A percentile compares a stretch with the other conserved stretches of the same genome.
phyloP scores from a whole-genome alignment of 2,113 vertebrate genomes.

The Dromaius novaehollandiae region DNA sequence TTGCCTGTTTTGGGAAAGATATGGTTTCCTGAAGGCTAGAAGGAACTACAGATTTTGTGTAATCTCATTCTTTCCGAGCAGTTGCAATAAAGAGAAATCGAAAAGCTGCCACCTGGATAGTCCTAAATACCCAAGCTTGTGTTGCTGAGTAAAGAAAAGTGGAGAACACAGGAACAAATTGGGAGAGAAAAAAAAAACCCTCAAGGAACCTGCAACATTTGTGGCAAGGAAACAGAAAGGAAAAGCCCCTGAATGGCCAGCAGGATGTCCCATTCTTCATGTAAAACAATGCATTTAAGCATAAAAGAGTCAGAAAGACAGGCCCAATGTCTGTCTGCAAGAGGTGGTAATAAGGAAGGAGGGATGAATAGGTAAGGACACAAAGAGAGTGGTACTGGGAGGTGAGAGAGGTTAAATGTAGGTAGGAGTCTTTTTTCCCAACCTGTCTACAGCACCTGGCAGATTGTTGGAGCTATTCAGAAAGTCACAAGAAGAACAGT shows the following conservation, averaged over 20 bases:
- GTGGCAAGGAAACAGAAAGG: not conserved
- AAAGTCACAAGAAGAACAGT: not conserved
- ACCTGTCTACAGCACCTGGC: not conserved
- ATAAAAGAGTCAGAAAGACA: not conserved
- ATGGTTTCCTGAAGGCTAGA: not conserved
- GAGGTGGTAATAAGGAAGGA: not conserved
- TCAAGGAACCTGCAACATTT: not conserved
- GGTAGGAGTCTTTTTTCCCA: not conserved
- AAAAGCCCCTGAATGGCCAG: not conserved
- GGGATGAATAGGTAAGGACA: not conserved
- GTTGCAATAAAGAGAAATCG: not conserved
- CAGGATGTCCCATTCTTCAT: not conserved
- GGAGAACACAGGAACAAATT: not conserved
- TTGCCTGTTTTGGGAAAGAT: not conserved
- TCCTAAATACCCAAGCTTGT: not conserved
- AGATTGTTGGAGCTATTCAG: not conserved
- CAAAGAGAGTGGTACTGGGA: not conserved
- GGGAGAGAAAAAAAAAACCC: not conserved
- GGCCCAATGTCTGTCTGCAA: not conserved
- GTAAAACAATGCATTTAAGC: not conserved
- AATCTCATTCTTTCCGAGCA: not conserved
- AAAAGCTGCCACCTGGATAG: not conserved
- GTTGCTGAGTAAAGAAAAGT: not conserved
- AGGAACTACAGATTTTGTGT: not conserved
- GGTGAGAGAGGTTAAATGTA: not conserved